These are phyloP conservation scores for Sphinx pinastri DNA, from an alignment of 2,888 invertebrate genomes.

Conservation along the genomic window DNA sequence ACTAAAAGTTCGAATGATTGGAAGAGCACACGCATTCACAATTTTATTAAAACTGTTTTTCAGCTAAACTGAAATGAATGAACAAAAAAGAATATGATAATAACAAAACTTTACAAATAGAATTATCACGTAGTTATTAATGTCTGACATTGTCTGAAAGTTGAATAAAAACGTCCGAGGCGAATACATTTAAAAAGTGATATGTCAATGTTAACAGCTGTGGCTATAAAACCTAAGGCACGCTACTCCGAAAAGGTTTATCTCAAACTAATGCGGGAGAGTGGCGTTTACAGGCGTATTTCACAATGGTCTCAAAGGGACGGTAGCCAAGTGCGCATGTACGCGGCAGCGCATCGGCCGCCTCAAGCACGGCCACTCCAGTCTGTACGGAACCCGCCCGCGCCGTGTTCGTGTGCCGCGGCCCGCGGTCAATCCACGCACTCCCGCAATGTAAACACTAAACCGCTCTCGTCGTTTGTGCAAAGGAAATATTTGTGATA, in stretches of 20 bases:
- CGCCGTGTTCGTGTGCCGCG: constrained; percentile 49
- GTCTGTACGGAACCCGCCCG: constrained; percentile 60
- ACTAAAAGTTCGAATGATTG: too few relatives aligned
- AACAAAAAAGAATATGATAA: neutral
- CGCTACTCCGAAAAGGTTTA: constrained; percentile 64
- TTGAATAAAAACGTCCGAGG: neutral
- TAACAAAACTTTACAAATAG: neutral
- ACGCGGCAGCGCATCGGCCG: constrained; percentile 61
- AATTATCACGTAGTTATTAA: neutral
- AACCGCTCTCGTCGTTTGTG: constrained; percentile 44
- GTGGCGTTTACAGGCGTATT: constrained; percentile 66
- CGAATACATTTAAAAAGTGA: neutral
- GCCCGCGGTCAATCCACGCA: constrained; percentile 44
- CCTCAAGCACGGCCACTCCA: constrained; percentile 58
- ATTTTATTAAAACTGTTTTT: too few relatives aligned
- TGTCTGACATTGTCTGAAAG: neutral
- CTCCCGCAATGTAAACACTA: constrained; percentile 60
- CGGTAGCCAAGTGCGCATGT: constrained; percentile 75
- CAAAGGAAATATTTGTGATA: constrained; percentile 46
- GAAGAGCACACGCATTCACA: too few relatives aligned
- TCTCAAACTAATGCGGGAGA: constrained; percentile 66
- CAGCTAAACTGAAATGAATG: too few relatives aligned
- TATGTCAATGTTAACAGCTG: constrained; percentile 13
- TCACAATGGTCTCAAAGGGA: constrained; percentile 68
- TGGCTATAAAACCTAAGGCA: constrained; percentile 14